Conservation (phyloP, 2,797 vertebrate species). For the Rhabdomys pumilio region DNA sequence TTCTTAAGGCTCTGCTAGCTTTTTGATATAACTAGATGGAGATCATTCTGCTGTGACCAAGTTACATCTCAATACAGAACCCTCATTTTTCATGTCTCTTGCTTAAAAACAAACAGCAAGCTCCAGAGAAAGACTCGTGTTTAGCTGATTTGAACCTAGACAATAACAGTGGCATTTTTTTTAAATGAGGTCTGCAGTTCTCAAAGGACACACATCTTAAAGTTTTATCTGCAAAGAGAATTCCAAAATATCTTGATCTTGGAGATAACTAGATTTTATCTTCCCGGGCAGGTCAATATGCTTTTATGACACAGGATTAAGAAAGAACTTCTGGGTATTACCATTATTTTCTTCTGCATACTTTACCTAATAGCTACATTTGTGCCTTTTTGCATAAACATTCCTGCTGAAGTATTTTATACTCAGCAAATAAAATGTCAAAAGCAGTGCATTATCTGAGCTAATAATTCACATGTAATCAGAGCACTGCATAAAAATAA, state of each 20-base stretch:
- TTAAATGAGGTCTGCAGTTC: conserved; percentile 72
- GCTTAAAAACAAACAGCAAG: conserved; percentile 67
- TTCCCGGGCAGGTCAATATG: conserved; percentile 51
- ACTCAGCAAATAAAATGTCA: conserved; percentile 48
- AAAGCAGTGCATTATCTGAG: conserved; percentile 9
- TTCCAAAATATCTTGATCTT: conserved; percentile 62
- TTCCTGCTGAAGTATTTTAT: conserved; percentile 36
- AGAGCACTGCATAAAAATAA: conserved; percentile 55
- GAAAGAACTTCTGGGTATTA: neutral
- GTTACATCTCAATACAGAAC: conserved; percentile 71
- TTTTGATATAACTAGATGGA: conserved; percentile 75
- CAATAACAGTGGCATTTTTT: conserved; percentile 61
- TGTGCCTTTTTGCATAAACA: conserved; percentile 39
- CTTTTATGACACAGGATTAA: conserved; percentile 36
- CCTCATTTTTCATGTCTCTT: conserved; percentile 75
- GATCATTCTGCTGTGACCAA: conserved; percentile 76
- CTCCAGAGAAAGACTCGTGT: conserved; percentile 24
- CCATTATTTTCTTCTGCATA: conserved; percentile 62
- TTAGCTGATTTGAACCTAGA: conserved; percentile 67
- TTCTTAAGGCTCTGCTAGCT: conserved; percentile 74
- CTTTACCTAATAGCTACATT: conserved; percentile 49
- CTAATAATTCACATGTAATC: conserved; percentile 59
- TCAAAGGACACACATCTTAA: conserved; percentile 34
- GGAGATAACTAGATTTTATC: neutral
- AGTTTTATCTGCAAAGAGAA: conserved; percentile 65